Evolutionary conservation across 2,113 vertebrate species (phyloP).

Genomic region (Smithornis capensis): DNA sequence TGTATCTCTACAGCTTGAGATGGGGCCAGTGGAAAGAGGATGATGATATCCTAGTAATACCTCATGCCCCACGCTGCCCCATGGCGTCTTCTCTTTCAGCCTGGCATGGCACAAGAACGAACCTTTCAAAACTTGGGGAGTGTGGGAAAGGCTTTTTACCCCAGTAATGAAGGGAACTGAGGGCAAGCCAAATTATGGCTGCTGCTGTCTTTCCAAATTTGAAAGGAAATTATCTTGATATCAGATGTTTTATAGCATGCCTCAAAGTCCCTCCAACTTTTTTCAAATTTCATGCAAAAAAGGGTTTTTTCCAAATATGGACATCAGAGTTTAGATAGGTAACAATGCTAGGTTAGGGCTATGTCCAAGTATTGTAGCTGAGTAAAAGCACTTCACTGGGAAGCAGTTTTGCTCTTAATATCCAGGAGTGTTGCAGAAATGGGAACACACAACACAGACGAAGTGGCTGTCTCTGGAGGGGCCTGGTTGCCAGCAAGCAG

Average conservation of each 20-base stretch:
- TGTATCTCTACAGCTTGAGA: not conserved
- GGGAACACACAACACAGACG: not conserved
- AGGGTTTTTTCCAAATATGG: fast-evolving
- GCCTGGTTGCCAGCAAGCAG: not conserved
- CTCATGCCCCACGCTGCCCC: not conserved
- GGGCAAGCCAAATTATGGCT: not conserved
- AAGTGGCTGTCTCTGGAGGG: fast-evolving
- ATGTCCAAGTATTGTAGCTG: not conserved
- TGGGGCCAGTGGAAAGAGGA: not conserved
- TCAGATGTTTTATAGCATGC: not conserved
- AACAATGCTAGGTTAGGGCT: not conserved
- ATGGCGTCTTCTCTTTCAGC: not conserved
- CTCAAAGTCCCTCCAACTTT: not conserved
- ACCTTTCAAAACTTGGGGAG: not conserved
- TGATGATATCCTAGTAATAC: not conserved
- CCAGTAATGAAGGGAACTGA: not conserved
- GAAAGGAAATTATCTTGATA: not conserved
- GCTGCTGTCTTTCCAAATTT: not conserved
- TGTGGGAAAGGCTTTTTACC: not conserved
- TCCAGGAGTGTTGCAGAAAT: not conserved
- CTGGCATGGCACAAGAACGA: fast-evolving
- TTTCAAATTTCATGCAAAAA: not conserved
- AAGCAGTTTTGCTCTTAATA: not conserved
- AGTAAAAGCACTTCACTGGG: not conserved
- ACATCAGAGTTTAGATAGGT: not conserved